Evolutionary conservation across 1,140 invertebrate species (phyloP), one percentile per base, ranked within the genome.

Genomic region (Drosophila punjabiensis): DNA sequence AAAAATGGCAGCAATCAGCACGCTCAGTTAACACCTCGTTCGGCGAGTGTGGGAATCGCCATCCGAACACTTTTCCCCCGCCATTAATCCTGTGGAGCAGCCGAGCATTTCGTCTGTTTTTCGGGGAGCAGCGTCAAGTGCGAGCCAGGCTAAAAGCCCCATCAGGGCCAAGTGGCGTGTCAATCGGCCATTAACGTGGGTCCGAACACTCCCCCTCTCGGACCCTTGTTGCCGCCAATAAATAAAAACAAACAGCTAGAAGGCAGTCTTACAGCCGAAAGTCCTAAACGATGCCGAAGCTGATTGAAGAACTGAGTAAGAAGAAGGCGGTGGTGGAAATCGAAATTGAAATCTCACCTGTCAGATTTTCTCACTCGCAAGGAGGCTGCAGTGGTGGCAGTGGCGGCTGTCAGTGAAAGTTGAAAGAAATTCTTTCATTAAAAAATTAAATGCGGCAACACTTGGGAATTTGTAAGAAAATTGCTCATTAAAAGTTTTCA

Each of bases 401-500:
- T n/a, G n/a, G 8, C 11, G 53, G 39, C 53, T 59, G 16, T 13
- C 53, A 35, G 11, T 6, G 41, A 14, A 39, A 45, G 43, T 47
- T 50, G 35, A 50, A 59, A 56, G 33, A 69, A 71, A 76, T 64
- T 66, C 79, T 77, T 90, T 86, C 89, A 90, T 90, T 86, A 90
- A 86, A 89, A 90, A 82, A 90, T 90, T 90, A 90, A 90, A 82
- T 86, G 82, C 73, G 76, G 71, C 76, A 90, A 86, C 86, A 90
- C 82, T 90, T 86, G 68, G 73, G 84, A 91, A 76, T 90, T 90
- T 90, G 82, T 82, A 74, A 86, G 79, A 90, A 90, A 90, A 90
- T 89, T 86, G 86, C 86, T 90, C 86, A 90, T 90, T 90, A 90
- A 90, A 90, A 90, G 86, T 90, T 90, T 90, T 90, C 86, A 90